phyloP scores from a whole-genome alignment of 2,888 invertebrate species.

The Stegophylla sp. region DNA sequence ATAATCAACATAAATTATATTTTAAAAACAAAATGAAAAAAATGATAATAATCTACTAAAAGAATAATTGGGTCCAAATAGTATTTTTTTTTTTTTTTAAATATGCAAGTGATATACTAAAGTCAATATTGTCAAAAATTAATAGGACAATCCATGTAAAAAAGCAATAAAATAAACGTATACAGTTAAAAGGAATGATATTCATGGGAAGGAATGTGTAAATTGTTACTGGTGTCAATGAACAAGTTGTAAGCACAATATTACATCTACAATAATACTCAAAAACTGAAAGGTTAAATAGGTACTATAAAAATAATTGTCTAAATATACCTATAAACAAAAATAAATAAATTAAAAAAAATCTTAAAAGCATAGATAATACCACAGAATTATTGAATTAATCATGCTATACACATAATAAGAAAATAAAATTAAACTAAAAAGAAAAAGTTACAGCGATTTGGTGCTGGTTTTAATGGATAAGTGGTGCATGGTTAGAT shows the following conservation, averaged over 20 bases:
- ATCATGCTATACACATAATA: background rate
- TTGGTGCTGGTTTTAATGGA: background rate
- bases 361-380: background rate
- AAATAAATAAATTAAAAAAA: conserved; percentile 19
- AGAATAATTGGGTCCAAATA: background rate
- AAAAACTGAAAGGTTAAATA: background rate
- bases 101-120: background rate
- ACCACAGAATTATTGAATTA: background rate
- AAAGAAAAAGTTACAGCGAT: conserved; percentile 5
- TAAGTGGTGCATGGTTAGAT: background rate
- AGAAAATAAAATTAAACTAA: background rate
- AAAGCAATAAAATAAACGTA: background rate
- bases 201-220: background rate
- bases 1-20: background rate
- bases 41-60: background rate
- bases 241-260: conserved; percentile 21
- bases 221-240: conserved; percentile 2
- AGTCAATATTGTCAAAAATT: background rate
- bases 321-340: conserved; percentile 2
- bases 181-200: background rate
- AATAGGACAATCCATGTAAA: background rate
- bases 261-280: background rate
- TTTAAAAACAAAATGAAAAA: background rate
- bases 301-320: conserved; percentile 28
- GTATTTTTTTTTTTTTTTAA: background rate